These are phyloP conservation scores for Alsophila aescularia DNA, from an alignment of 2,888 invertebrate genomes.

Conservation along the genomic window DNA sequence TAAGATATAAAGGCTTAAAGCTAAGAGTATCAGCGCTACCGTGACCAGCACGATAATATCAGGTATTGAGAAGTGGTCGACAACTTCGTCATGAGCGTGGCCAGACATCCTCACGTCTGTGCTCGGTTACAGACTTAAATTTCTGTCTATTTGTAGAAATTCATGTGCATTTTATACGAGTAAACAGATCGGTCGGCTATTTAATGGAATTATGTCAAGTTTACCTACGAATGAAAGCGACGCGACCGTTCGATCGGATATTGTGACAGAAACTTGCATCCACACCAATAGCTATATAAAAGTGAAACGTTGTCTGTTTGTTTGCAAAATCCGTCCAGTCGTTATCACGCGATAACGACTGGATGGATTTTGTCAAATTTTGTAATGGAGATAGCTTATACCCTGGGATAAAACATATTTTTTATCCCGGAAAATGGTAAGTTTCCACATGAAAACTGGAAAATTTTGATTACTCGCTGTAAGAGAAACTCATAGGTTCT, in stretches of 20 bases:
- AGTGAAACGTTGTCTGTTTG: too few relatives aligned
- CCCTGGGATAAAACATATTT: too few relatives aligned
- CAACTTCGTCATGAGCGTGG: slow-evolving; percentile 59
- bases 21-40: slow-evolving; percentile 45
- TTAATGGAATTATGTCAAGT: slow-evolving; percentile 10
- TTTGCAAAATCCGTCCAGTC: too few relatives aligned
- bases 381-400: too few relatives aligned
- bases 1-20: slow-evolving; percentile 43
- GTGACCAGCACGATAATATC: slow-evolving; percentile 51
- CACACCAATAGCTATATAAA: too few relatives aligned
- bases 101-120: slow-evolving; percentile 36
- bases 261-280: not conserved
- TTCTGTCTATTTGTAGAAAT: slow-evolving; percentile 2
- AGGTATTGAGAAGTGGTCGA: slow-evolving; percentile 47
- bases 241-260: not conserved
- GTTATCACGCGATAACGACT: too few relatives aligned
- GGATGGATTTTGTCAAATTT: too few relatives aligned
- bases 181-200: slow-evolving; percentile 7
- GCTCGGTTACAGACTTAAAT: slow-evolving; percentile 12
- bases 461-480: too few relatives aligned
- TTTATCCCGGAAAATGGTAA: too few relatives aligned
- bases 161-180: not conserved
- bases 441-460: too few relatives aligned
- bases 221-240: not conserved
- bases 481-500: too few relatives aligned